These are phyloP conservation scores for Aix galericulata DNA, from an alignment of 2,113 vertebrate species.

Conservation along the genomic window DNA sequence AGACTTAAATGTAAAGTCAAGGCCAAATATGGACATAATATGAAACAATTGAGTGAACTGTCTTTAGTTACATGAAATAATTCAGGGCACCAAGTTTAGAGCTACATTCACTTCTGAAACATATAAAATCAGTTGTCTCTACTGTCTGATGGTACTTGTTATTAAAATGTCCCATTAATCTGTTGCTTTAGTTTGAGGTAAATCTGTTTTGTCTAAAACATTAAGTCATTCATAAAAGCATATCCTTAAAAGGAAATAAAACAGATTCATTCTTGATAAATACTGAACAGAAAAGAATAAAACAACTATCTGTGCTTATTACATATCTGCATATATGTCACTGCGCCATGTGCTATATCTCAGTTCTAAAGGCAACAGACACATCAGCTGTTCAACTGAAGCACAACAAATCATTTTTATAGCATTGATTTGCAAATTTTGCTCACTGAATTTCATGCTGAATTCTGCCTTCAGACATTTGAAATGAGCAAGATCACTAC, in stretches of 20 bases:
- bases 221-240: not conserved
- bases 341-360: not conserved
- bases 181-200: not conserved
- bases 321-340: not conserved
- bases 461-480: not conserved
- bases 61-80: not conserved
- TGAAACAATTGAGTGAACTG: not conserved
- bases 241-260: not conserved
- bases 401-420: constrained; percentile 10
- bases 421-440: constrained; percentile 26
- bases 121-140: not conserved
- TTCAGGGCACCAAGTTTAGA: not conserved
- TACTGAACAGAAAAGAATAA: not conserved
- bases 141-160: not conserved
- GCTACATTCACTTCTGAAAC: not conserved
- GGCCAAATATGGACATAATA: not conserved
- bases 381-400: not conserved
- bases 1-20: not conserved
- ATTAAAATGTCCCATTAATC: not conserved
- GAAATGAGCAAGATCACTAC: not conserved
- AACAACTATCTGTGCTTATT: not conserved
- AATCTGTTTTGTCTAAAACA: not conserved
- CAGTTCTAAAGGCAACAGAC: not conserved
- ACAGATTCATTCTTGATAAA: not conserved
- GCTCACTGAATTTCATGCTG: not conserved